phyloP scores from a whole-genome alignment of 2,113 vertebrate species.

The Narcine bancroftii region DNA sequence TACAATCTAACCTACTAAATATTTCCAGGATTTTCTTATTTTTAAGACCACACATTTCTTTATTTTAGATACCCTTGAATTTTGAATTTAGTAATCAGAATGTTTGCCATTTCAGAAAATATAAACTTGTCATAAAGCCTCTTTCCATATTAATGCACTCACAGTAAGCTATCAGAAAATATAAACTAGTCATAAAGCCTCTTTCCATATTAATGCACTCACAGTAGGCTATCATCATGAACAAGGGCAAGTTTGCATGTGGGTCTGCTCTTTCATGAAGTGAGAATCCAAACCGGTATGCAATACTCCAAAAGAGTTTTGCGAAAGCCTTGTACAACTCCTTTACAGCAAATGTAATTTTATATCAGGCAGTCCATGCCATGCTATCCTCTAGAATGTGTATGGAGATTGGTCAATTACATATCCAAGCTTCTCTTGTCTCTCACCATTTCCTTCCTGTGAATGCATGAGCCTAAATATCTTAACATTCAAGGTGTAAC shows the following conservation, averaged over 20 bases:
- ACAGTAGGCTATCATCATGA: not conserved
- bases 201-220: not conserved
- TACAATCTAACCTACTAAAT: too few relatives aligned
- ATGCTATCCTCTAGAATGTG: not conserved
- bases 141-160: not conserved
- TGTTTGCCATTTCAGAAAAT: not conserved
- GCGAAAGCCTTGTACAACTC: not conserved
- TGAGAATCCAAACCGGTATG: too few relatives aligned
- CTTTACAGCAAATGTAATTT: not conserved
- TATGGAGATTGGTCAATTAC: not conserved
- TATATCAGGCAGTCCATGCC: not conserved
- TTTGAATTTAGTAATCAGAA: not conserved
- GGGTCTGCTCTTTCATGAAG: not conserved
- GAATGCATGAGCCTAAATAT: not conserved
- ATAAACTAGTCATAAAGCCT: not conserved
- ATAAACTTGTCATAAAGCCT: not conserved
- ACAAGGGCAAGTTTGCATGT: not conserved
- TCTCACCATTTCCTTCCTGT: not conserved
- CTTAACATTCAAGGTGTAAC: not conserved
- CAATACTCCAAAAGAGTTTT: not conserved
- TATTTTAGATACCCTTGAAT: not conserved
- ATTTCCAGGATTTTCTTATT: too few relatives aligned
- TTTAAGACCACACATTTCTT: not conserved
- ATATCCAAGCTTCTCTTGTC: not conserved
- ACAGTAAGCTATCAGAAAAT: not conserved